Percentiles rank a stretch among this genome's conserved stretches.
Conservation (phyloP, 2,797 vertebrate species). For the Furcifer pardalis region DNA sequence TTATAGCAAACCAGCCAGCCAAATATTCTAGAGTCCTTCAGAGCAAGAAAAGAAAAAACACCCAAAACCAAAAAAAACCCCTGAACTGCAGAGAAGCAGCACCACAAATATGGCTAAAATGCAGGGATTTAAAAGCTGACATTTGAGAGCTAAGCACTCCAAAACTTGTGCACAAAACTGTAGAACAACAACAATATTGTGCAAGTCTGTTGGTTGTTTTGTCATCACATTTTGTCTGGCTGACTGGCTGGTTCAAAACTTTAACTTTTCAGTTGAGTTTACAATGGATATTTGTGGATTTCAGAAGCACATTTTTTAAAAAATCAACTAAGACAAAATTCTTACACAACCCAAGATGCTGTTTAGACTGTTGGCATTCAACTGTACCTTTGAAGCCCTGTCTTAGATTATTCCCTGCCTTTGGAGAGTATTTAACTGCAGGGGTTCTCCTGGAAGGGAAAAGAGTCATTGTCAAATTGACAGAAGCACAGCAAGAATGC, state of each 20-base stretch:
- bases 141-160: neutral
- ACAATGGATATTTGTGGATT: neutral
- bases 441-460: slow-evolving; percentile 38
- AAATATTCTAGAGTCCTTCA: slow-evolving; percentile 9
- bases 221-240: neutral
- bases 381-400: slow-evolving; percentile 33
- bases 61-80: neutral
- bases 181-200: too few species aligned
- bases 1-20: slow-evolving; percentile 34
- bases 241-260: neutral
- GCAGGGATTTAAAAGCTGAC: neutral
- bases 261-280: neutral
- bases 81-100: neutral
- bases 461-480: slow-evolving; percentile 12
- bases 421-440: slow-evolving; percentile 21
- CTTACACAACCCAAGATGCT: neutral
- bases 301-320: neutral
- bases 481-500: slow-evolving; percentile 31
- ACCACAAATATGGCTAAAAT: neutral
- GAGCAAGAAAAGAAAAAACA: neutral
- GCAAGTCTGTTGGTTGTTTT: neutral
- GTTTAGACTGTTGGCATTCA: neutral
- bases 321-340: neutral
- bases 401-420: neutral
- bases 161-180: neutral